Conservation (phyloP, 2,113 vertebrate genomes). For the Silurus glanis region DNA sequence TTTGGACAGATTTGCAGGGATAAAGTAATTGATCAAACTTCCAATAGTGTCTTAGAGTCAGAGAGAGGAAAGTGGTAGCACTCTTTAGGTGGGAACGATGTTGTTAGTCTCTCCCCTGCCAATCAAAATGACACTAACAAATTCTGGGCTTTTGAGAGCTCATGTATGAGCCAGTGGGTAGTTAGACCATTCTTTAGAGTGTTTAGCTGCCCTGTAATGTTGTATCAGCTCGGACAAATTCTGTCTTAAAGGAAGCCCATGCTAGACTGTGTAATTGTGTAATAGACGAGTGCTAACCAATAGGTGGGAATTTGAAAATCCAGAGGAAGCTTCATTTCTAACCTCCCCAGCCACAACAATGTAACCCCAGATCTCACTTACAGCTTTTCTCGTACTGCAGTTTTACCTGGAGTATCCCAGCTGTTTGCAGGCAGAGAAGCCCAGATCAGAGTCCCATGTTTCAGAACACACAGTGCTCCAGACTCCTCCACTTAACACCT, state of each 20-base stretch:
- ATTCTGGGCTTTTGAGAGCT: background rate
- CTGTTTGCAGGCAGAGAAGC: conserved; percentile 71
- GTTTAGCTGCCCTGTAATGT: background rate
- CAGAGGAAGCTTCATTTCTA: background rate
- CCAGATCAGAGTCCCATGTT: conserved; percentile 67
- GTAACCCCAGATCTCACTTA: background rate
- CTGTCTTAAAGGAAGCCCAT: background rate
- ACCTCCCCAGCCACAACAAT: background rate
- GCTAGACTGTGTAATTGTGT: background rate
- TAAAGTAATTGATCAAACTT: background rate
- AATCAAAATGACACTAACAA: background rate
- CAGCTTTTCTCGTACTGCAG: background rate
- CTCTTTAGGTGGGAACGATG: background rate
- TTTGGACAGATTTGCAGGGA: background rate
- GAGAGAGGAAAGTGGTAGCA: background rate
- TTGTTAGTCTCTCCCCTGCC: background rate
- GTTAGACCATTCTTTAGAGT: background rate
- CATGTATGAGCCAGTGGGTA: background rate
- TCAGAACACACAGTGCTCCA: conserved; percentile 76
- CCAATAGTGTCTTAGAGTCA: background rate
- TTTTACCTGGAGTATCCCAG: conserved; percentile 73
- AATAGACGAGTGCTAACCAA: background rate
- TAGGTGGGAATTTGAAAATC: background rate
- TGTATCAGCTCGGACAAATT: background rate
- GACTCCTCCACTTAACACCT: conserved; percentile 67